A percentile compares a stretch with the other conserved stretches of the same genome.
phyloP scores from a whole-genome alignment of 2,888 invertebrate species.

The Globia sparganii region DNA sequence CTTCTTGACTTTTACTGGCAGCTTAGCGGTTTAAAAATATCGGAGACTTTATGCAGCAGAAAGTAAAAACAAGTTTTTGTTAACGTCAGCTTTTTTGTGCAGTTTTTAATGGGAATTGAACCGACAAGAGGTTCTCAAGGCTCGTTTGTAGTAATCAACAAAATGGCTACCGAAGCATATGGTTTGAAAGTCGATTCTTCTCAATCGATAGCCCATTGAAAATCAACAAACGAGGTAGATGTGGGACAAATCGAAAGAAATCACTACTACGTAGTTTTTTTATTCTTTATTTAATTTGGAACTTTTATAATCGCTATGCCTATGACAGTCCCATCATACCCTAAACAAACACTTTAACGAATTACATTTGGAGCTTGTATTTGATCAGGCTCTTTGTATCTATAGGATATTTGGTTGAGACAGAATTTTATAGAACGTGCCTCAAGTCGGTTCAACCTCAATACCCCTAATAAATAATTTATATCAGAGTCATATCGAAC shows the following conservation, averaged over 20 bases:
- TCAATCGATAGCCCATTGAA: neutral
- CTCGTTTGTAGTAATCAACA: neutral
- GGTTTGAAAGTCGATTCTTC: neutral
- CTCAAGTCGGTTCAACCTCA: no score
- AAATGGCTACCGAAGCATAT: neutral
- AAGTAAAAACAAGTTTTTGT: neutral
- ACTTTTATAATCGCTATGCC: no score
- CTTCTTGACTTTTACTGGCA: conserved; percentile 35
- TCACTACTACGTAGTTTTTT: neutral
- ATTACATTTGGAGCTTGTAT: no score
- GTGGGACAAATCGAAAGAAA: neutral
- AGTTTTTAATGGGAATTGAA: neutral
- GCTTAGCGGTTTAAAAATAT: conserved; percentile 25
- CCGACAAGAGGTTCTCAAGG: no score
- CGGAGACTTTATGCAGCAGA: neutral
- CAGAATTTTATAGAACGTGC: no score
- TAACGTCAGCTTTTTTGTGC: neutral
- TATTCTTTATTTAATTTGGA: no score
- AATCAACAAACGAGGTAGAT: neutral
- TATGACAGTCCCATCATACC: no score
- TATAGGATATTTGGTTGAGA: no score
- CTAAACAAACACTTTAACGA: no score
- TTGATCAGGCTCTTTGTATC: no score
- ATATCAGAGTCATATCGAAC: no score
- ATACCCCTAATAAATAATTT: no score